Percentiles rank a stretch among this genome's conserved stretches.
phyloP scores from a whole-genome alignment of 2,113 vertebrate species.

The Nothocercus julius region DNA sequence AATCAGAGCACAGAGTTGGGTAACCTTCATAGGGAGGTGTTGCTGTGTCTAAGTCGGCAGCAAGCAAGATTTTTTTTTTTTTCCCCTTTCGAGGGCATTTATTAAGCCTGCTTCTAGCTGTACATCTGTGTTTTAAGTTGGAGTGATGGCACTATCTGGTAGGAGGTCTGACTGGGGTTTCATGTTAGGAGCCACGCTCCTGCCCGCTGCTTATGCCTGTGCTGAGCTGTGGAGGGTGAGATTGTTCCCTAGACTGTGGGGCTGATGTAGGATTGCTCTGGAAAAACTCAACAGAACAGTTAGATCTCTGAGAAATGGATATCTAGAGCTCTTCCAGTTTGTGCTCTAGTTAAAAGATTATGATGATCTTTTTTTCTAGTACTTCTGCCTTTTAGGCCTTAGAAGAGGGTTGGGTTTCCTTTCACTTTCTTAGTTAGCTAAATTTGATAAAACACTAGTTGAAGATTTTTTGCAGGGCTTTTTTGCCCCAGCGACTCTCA shows the following conservation, averaged over 20 bases:
- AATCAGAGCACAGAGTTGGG: not conserved
- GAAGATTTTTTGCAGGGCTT: not conserved
- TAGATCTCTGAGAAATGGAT: not conserved
- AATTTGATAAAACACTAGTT: not conserved
- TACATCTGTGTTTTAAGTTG: not conserved
- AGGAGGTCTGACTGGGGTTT: not conserved
- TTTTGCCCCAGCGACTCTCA: not conserved
- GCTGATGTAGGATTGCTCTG: not conserved
- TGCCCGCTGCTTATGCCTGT: not conserved
- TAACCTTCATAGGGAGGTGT: not conserved
- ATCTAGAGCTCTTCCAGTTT: not conserved
- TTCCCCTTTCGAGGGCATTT: not conserved
- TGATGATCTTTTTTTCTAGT: not conserved
- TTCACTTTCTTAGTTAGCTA: not conserved
- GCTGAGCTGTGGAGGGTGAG: not conserved
- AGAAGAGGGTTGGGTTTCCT: not conserved
- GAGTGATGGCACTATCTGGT: not conserved
- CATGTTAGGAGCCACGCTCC: not conserved
- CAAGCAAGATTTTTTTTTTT: not conserved
- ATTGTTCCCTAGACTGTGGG: not conserved
- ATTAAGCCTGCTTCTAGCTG: not conserved
- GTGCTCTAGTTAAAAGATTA: not conserved
- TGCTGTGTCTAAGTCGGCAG: not conserved
- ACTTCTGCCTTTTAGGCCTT: not conserved
- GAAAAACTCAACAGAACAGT: not conserved